Evolutionary conservation across 1,140 invertebrate genomes (phyloP).

Genomic region (Ruditapes philippinarum): DNA sequence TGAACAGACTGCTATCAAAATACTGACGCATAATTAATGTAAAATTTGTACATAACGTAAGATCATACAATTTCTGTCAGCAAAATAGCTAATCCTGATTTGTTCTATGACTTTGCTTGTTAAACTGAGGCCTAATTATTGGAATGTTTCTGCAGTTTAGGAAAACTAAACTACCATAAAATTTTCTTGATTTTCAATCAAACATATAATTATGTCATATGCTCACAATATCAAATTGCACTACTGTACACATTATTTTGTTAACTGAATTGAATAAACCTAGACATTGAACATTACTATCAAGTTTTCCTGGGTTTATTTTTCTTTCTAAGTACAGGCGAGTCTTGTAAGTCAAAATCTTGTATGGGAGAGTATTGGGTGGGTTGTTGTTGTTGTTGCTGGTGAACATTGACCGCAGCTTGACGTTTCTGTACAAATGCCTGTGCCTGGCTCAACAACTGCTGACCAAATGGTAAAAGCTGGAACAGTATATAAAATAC

Average conservation of each 20-base stretch:
- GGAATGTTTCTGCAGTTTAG: too few species aligned
- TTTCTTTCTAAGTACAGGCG: constrained; percentile 26
- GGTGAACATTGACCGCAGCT: neutral
- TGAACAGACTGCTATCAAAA: too few species aligned
- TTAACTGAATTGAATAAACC: neutral
- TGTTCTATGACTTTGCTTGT: too few species aligned
- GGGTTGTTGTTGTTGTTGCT: constrained; percentile 37
- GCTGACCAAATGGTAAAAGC: constrained; percentile 33
- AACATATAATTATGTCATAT: too few species aligned
- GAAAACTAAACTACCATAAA: too few species aligned
- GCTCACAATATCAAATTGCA: neutral
- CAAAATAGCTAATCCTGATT: too few species aligned
- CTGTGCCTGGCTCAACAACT: neutral
- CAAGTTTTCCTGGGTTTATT: constrained; percentile 59
- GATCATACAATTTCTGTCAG: too few species aligned
- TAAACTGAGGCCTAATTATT: too few species aligned
- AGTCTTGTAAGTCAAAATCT: constrained; percentile 54
- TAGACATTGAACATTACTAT: neutral
- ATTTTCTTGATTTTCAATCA: too few species aligned
- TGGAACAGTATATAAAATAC: constrained; percentile 8
- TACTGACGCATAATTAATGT: too few species aligned
- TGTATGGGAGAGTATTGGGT: constrained; percentile 44
- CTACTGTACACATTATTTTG: neutral
- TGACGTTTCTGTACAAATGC: constrained; percentile 39
- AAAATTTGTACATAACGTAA: too few species aligned